Evolutionary conservation across 2,113 vertebrate species (phyloP).

Genomic region (Alosa alosa): DNA sequence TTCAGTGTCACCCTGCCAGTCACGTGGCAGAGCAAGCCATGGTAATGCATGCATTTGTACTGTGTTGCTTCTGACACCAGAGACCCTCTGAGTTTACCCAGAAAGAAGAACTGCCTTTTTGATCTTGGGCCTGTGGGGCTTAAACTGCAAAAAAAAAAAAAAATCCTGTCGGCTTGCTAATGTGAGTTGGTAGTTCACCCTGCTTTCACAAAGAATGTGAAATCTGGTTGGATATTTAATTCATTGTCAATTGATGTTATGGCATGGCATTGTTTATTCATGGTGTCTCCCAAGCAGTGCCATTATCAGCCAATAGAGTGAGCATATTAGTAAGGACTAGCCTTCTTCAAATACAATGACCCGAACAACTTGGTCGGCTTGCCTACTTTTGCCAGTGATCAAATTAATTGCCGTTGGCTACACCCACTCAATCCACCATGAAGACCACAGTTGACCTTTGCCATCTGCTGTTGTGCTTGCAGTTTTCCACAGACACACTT

Average conservation of each 20-base stretch:
- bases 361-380: neutral
- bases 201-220: neutral
- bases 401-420: neutral
- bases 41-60: neutral
- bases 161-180: slow-evolving; percentile 7
- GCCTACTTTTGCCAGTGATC: neutral
- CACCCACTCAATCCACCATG: neutral
- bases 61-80: neutral
- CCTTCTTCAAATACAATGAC: neutral
- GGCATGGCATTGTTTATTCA: neutral
- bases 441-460: neutral
- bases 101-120: neutral
- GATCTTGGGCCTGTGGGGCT: neutral
- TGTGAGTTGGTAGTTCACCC: neutral
- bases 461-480: neutral
- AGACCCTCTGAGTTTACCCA: neutral
- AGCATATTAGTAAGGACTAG: neutral
- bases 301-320: neutral
- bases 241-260: neutral
- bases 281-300: neutral
- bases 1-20: neutral
- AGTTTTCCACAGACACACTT: neutral
- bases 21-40: neutral
- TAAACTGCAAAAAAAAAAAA: neutral
- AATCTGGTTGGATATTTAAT: slow-evolving; percentile 8